Evolutionary conservation across 53 echinoderm and acorn worm genomes (phyloP).

Genomic region (Antedon mediterranea): DNA sequence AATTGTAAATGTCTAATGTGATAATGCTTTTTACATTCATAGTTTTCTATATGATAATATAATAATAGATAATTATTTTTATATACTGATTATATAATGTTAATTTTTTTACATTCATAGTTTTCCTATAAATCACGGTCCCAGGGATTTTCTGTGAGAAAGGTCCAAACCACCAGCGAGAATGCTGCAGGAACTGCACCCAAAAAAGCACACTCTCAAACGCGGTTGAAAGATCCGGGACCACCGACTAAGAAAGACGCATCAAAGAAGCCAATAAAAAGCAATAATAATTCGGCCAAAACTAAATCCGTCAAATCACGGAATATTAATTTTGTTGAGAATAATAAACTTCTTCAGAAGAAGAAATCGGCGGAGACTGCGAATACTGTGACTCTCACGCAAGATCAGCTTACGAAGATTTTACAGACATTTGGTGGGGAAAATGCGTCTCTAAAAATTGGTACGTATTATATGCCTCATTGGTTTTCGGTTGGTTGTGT

Average conservation of each 20-base stretch:
- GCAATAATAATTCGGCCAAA: conserved; percentile 8
- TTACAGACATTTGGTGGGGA: conserved; percentile 48
- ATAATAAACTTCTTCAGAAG: conserved; percentile 18
- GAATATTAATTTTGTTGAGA: conserved; percentile 20
- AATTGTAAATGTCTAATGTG: too few species aligned
- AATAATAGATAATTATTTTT: too few species aligned
- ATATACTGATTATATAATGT: too few species aligned
- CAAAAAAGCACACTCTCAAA: background rate
- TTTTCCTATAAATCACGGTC: conserved; percentile 57
- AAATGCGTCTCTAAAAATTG: background rate
- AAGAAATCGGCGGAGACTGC: background rate
- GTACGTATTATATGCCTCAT: background rate
- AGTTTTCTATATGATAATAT: too few species aligned
- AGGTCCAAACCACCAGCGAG: background rate
- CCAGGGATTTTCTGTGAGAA: conserved; percentile 56
- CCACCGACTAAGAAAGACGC: background rate
- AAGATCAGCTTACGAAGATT: conserved; percentile 80
- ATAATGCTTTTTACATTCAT: too few species aligned
- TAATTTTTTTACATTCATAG: too few species aligned
- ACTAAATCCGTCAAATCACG: conserved; percentile 3
- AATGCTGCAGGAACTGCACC: background rate
- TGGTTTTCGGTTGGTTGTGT: too few species aligned
- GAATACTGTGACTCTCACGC: conserved; percentile 66
- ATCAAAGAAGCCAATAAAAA: conserved; percentile 1
- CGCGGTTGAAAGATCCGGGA: background rate